Evolutionary conservation across 2,888 invertebrate species (phyloP).

Genomic region (Thyatira batis): DNA sequence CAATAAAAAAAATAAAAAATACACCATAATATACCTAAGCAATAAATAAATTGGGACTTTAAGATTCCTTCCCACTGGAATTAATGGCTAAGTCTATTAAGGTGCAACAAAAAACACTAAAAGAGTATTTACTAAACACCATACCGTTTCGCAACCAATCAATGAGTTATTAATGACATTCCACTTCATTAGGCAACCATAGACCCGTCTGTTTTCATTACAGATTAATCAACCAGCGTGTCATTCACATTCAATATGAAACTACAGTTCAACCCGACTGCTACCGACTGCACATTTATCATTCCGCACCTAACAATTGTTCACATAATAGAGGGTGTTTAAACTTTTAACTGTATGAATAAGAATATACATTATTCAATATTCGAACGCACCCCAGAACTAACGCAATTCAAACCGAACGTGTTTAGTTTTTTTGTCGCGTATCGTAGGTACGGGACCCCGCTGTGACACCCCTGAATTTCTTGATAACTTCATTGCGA

Average conservation of each 20-base stretch:
- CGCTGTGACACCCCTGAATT: conserved; percentile 51
- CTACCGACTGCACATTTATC: conserved; percentile 57
- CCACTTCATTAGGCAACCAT: not conserved
- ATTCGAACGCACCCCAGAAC: conserved; percentile 54
- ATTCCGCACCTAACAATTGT: conserved; percentile 61
- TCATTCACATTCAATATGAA: conserved; percentile 23
- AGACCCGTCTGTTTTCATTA: not conserved
- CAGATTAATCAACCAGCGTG: not conserved
- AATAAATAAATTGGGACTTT: too few relatives aligned
- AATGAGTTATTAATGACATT: not conserved
- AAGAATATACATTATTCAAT: conserved; percentile 72
- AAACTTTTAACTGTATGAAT: conserved; percentile 72
- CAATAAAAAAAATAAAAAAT: too few relatives aligned
- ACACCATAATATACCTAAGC: too few relatives aligned
- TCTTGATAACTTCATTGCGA: conserved; percentile 80
- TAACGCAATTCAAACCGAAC: conserved; percentile 30
- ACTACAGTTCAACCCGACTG: conserved; percentile 23
- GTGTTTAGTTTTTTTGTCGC: conserved; percentile 68
- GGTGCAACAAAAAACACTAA: too few relatives aligned
- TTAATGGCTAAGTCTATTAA: too few relatives aligned
- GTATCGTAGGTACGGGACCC: conserved; percentile 27
- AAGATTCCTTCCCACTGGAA: too few relatives aligned
- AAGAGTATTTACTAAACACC: too few relatives aligned
- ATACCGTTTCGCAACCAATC: not conserved
- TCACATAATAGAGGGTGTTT: conserved; percentile 73